Evolutionary conservation across 2,113 vertebrate species (phyloP).

Genomic region (Furnarius figulus): DNA sequence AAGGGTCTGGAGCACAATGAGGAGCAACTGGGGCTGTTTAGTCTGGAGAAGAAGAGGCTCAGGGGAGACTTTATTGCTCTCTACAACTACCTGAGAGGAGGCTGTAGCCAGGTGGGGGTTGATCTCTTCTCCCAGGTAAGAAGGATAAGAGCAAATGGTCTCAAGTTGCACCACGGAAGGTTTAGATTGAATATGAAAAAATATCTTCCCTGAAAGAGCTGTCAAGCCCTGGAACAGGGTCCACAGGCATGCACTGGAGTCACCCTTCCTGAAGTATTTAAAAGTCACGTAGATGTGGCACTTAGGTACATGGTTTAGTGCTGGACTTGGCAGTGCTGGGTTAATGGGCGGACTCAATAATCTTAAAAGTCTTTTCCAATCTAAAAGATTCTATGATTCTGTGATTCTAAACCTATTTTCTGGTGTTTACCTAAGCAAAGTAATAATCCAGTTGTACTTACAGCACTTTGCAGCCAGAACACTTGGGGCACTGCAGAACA

Average conservation of each 20-base stretch:
- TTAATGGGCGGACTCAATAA: neutral
- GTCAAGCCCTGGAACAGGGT: neutral
- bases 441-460: neutral
- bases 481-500: conserved; percentile 62
- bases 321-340: neutral
- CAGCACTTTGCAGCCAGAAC: conserved; percentile 21
- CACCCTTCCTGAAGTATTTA: neutral
- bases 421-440: neutral
- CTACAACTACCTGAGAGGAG: neutral
- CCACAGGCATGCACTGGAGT: neutral
- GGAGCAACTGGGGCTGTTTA: neutral
- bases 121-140: neutral
- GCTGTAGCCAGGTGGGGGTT: neutral
- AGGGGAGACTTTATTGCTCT: neutral
- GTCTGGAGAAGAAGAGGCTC: neutral
- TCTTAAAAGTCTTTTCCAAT: neutral
- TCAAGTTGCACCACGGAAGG: neutral
- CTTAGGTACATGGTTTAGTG: neutral
- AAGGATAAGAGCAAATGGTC: neutral
- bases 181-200: neutral
- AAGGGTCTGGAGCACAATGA: neutral
- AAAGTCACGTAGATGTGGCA: neutral
- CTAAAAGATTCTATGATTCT: neutral
- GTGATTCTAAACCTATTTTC: neutral
- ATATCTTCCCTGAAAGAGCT: neutral